Base-by-base conservation (phyloP, 2,888 invertebrate genomes). In the Caenorhabditis sp. region DNA sequence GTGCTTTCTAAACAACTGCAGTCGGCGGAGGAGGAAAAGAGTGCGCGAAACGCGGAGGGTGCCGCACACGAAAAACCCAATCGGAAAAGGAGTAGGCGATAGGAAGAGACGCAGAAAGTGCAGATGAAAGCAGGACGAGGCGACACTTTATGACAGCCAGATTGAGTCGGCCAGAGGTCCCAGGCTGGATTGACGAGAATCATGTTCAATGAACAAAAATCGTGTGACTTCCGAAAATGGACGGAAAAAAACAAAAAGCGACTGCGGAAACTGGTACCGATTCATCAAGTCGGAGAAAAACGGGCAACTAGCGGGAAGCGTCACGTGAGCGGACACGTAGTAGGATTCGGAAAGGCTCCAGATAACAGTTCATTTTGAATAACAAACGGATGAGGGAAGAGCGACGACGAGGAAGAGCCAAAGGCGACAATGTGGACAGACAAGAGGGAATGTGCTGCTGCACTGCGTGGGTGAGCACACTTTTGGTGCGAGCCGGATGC, bases 141-240 rank as follows among this genome's bases (percentile, higher is more conserved):
- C 45, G 55, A 56, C 48, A 65, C 46, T 55, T 53, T 55, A 48
- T 56, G 65, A 65, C 55, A 65, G 58, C 32, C 27, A 39, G 56
- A 58, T 43, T 45, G 46, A 48, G 35, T 13, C 17, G n/a, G n/a
- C n/a, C n/a, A n/a, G n/a, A n/a, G n/a, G n/a, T n/a, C n/a, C 32
- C 20, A 39, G 35, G 43, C n/a, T n/a, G n/a, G 27, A 13, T 2
- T 17, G 30, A 43, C 48, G 15, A 27, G 26, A 26, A 48, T 30
- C 48, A 48, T 27, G 26, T 48, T 30, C 48, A 27, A 30, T 48
- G 37, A 52, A 52, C 32, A 52, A 37, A 52, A 52, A 22, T 55
- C 11, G 11, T 5, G n/a, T 35, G 37, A 32, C 48, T 48, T 48
- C n/a, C 48, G 41, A 61, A 37, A 55, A 35, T 9, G 27, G 17